Conservation (phyloP, 2,797 vertebrate species). For the Threskiornis aethiopicus region DNA sequence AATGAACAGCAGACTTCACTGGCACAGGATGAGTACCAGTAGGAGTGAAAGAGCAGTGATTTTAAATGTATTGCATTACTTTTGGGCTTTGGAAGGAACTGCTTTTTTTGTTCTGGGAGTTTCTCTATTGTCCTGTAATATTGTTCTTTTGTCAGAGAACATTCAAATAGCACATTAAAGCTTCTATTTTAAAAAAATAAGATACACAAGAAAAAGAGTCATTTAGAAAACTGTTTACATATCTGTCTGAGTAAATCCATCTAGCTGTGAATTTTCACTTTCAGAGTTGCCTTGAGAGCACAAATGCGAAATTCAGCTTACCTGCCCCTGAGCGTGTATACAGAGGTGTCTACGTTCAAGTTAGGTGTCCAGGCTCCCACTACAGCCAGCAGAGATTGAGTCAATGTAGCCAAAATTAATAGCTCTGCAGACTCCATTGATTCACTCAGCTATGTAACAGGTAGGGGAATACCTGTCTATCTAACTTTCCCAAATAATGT, state of each 20-base stretch:
- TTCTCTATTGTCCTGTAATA: background rate
- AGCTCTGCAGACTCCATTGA: background rate
- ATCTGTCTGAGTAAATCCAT: background rate
- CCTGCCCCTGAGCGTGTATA: background rate
- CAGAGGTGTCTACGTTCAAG: background rate
- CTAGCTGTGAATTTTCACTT: background rate
- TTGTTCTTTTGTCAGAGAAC: background rate
- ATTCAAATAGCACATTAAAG: background rate
- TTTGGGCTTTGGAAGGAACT: background rate
- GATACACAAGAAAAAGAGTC: background rate
- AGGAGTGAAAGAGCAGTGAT: background rate
- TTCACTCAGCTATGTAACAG: background rate
- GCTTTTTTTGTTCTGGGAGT: background rate
- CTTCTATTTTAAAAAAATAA: background rate
- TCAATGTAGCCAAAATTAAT: background rate
- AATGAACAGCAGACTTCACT: background rate
- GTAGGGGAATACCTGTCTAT: background rate
- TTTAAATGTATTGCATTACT: background rate
- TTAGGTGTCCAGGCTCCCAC: background rate
- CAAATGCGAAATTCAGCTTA: background rate
- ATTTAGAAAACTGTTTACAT: background rate
- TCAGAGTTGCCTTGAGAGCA: background rate
- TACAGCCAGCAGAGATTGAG: rapidly evolving
- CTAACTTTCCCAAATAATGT: background rate
- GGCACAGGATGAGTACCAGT: too few species aligned